Evolutionary conservation across 2,113 vertebrate genomes (phyloP), one percentile per base, ranked within the genome.

Genomic region (Lophochroa leadbeateri): DNA sequence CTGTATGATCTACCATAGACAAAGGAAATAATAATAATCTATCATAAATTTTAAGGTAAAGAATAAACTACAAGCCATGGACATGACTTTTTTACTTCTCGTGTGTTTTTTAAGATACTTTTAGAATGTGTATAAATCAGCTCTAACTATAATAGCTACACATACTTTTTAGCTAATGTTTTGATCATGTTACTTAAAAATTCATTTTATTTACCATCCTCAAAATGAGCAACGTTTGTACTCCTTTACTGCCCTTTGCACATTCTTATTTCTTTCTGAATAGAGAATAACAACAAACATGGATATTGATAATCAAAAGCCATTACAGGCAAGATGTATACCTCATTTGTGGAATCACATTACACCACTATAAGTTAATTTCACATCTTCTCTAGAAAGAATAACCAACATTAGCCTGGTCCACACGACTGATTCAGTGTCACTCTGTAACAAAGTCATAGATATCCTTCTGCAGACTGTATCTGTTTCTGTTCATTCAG

Each of bases 271-370:
- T 95, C 33, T 81, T 90, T 93, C 39, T 64, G 50, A 88, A 80
- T 1, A 7, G 46, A 55, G 41, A 75, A 41, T 50, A 83, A 78
- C 43, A 75, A 33, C 53, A 81, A 92, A 78, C 24, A 64, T 37
- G 55, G 61, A 76, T 82, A 81, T 49, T 68, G n/a, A 88, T 72
- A 93, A 92, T 60, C 64, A 96, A 94, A 93, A 94, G 35, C 35
- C 57, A 83, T 83, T 96, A 71, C 12, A 86, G 33, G 39, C 39
- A 93, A 97, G 64, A 83, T 41, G 13, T 52, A 31, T 25, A 71
- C 44, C 77, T 95, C 33, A 71, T 86, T 90, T 93, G 69, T 88
- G 29, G 71, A 93, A 95, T 86, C 80, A 71, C 47, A 86, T 92
- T 81, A 91, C 8, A 81, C 17, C 11, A 52, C 58, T 68, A 5